Conservation (phyloP, 2,888 invertebrate species). For the Drosophila anomalata region DNA sequence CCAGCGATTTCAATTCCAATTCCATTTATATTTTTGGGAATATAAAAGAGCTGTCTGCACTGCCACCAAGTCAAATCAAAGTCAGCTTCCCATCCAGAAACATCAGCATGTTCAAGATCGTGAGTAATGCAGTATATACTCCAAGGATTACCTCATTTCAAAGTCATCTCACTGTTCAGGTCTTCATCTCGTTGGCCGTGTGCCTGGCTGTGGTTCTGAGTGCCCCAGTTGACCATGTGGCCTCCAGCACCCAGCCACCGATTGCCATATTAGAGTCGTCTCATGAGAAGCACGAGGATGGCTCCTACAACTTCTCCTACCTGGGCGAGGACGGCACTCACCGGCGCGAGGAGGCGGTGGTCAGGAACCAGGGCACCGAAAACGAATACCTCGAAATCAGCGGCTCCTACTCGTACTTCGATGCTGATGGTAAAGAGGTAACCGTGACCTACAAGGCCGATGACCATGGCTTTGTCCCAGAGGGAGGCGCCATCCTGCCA, state of each 20-base stretch:
- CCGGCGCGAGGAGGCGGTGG: conserved; percentile 80
- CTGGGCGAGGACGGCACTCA: conserved; percentile 80
- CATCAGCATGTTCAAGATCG: conserved; percentile 70
- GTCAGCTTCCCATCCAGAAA: conserved; percentile 31
- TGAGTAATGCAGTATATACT: conserved; percentile 54
- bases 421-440: conserved; percentile 79
- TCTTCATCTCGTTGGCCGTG: conserved; percentile 50
- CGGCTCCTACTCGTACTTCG: conserved; percentile 81
- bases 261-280: conserved; percentile 79
- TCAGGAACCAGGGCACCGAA: conserved; percentile 75
- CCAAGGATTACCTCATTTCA: conserved; percentile 28
- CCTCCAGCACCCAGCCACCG: conserved; percentile 32
- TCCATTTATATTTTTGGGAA: conserved; percentile 42
- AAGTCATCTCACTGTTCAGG: conserved; percentile 25
- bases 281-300: conserved; percentile 75
- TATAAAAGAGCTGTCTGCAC: conserved; percentile 54
- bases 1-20: conserved; percentile 31
- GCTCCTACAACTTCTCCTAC: conserved; percentile 81
- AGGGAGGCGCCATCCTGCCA: conserved; percentile 78
- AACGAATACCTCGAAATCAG: conserved; percentile 74
- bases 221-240: conserved; percentile 58
- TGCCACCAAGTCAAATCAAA: conserved; percentile 47
- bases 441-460: conserved; percentile 82
- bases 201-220: conserved; percentile 49
- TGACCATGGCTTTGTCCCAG: conserved; percentile 82